A percentile compares a stretch with the other conserved stretches of the same genome.
Conservation (phyloP, 1,140 invertebrate genomes). For the Cotesia chilonis region DNA sequence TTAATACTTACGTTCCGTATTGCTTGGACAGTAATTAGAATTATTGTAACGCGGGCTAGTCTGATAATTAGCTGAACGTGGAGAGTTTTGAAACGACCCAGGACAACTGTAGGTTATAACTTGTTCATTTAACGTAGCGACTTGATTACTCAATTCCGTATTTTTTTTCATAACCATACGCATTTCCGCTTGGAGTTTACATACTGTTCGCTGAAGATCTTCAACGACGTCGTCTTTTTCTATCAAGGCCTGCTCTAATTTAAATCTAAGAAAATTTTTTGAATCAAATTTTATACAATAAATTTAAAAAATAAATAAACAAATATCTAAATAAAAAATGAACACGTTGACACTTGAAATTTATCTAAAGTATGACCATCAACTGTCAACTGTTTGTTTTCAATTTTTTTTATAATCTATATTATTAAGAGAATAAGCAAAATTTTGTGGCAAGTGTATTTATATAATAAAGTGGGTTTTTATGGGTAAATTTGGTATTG, state of each 20-base stretch:
- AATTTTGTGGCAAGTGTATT: no score
- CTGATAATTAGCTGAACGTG: not conserved
- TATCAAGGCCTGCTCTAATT: conserved; percentile 64
- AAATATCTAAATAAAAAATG: not conserved
- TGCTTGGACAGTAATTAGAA: no score
- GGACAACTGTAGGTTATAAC: conserved; percentile 38
- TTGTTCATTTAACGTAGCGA: conserved; percentile 47
- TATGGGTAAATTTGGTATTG: no score
- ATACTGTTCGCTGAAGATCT: conserved; percentile 61
- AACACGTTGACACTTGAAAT: not conserved
- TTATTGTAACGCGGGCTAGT: conserved; percentile 5
- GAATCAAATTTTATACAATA: no score
- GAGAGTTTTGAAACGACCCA: not conserved
- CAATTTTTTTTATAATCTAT: conserved; percentile 15
- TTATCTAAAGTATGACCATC: not conserved
- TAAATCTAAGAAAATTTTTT: conserved; percentile 57
- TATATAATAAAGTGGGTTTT: no score
- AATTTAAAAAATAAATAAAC: not conserved
- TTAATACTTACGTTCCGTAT: not conserved
- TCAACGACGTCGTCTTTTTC: conserved; percentile 64
- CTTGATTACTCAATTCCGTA: conserved; percentile 47
- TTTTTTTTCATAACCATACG: conserved; percentile 57
- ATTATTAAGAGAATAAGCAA: no score
- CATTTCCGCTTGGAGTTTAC: conserved; percentile 63
- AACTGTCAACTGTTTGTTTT: not conserved